These are phyloP conservation scores for Barbus barbus DNA, from an alignment of 2,113 vertebrate genomes.

Conservation along the genomic window DNA sequence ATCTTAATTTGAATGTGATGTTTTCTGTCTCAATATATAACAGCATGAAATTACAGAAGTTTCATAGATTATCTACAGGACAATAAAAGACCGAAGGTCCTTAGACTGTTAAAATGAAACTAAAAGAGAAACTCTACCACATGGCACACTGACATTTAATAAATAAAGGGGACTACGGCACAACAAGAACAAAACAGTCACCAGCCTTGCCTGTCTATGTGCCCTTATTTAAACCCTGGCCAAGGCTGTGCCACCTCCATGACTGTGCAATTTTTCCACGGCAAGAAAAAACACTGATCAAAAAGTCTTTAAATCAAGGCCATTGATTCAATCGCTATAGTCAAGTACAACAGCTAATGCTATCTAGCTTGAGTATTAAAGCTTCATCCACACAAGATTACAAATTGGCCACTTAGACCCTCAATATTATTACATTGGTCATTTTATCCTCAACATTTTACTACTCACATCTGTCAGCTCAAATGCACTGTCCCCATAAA, in stretches of 20 bases:
- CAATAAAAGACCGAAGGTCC: not conserved
- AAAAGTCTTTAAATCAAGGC: not conserved
- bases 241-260: conserved; percentile 21
- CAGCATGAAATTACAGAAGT: not conserved
- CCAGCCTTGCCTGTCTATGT: conserved; percentile 20
- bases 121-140: not conserved
- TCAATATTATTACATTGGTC: not conserved
- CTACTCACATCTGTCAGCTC: not conserved
- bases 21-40: not conserved
- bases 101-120: not conserved
- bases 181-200: not conserved
- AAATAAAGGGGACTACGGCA: not conserved
- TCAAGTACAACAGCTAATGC: not conserved
- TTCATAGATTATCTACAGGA: not conserved
- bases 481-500: not conserved
- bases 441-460: not conserved
- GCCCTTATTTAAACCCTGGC: conserved; percentile 20
- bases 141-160: not conserved
- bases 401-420: not conserved
- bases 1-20: not conserved
- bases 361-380: too few species aligned
- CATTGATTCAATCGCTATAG: not conserved
- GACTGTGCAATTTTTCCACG: conserved; percentile 36
- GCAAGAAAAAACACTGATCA: not conserved
- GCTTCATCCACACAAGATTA: not conserved